A percentile compares a stretch with the other conserved stretches of the same genome.
Evolutionary conservation across 2,888 invertebrate species (phyloP).

Genomic region (Bombylius discolor): DNA sequence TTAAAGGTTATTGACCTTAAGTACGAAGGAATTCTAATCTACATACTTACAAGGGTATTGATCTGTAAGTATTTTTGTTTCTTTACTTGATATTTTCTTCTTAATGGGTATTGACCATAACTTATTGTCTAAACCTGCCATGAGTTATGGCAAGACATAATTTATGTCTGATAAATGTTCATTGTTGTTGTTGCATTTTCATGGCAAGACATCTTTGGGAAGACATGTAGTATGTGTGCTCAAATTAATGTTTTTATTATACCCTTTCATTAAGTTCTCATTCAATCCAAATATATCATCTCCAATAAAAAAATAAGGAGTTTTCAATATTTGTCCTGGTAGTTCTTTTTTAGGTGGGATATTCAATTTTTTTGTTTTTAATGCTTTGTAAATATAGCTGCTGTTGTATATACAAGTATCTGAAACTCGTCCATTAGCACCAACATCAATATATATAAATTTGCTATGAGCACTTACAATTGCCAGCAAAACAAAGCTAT

Average conservation of each 20-base stretch:
- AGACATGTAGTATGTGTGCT: too few species aligned
- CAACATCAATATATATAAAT: constrained; percentile 2
- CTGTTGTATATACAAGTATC: constrained; percentile 1
- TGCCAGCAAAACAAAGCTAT: not conserved
- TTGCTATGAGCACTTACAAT: not conserved
- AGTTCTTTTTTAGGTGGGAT: not conserved
- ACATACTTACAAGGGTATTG: too few species aligned
- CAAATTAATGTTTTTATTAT: not conserved
- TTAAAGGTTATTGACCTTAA: too few species aligned
- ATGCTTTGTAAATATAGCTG: not conserved
- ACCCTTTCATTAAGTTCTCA: not conserved
- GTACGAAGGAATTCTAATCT: too few species aligned
- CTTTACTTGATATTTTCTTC: too few species aligned
- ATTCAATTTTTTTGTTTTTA: not conserved
- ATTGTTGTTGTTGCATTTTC: too few species aligned
- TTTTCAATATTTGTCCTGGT: not conserved
- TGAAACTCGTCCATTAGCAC: not conserved
- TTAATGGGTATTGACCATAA: too few species aligned
- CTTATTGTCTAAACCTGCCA: too few species aligned
- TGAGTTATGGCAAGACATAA: too few species aligned
- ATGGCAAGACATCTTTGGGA: too few species aligned
- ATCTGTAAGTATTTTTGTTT: too few species aligned
- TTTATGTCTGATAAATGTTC: too few species aligned
- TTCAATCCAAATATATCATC: constrained; percentile 1
- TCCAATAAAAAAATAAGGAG: not conserved